Evolutionary conservation across 2,113 vertebrate genomes (phyloP), one percentile per base, ranked within the genome.

Genomic region (Rhynchomys soricoides): DNA sequence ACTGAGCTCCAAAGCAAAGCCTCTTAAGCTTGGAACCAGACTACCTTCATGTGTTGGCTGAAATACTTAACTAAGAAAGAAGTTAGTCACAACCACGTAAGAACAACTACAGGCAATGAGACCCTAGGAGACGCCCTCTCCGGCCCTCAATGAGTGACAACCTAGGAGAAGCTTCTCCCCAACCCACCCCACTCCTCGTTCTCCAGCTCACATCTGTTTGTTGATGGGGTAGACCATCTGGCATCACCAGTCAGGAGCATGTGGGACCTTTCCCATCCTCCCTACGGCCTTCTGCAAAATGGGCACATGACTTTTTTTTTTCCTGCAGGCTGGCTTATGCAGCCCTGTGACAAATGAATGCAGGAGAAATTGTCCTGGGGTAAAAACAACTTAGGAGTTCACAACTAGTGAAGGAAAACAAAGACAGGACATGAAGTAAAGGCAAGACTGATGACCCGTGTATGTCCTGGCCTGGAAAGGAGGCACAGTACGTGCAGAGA

Each of bases 381-480:
- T 10, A n/a, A 71, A 71, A 94, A 93, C 16, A 78, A 26, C 11
- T 55, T 37, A 71, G 68, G 64, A 66, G 21, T 52, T 31, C 66
- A 77, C 12, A n/a, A 40, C 45, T 66, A 68, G 77, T 64, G 50
- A 45, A 40, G 52, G 59, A 52, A 92, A 92, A 43, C 3, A 45
- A 55, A 0, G 2, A 83, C 70, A 62, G n/a, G 59, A 40, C 81
- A 62, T 31, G 34, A 86, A 66, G 26, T 37, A 48, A 86, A 95
- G 73, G 55, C 77, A 79, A 86, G 73, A 77, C 48, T 52, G 52
- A 71, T n/a, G 10, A 59, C 5, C 73, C 75, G 26, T 59, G 89
- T 83, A n/a, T n/a, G 70, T 74, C 43, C 43, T 96, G 64, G 92
- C 68, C 77, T 86, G 93, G 68, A 94, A 96, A 40, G 57, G 15